These are phyloP conservation scores for Drosophila lini DNA, from an alignment of 1,140 invertebrate species.

Conservation along the genomic window DNA sequence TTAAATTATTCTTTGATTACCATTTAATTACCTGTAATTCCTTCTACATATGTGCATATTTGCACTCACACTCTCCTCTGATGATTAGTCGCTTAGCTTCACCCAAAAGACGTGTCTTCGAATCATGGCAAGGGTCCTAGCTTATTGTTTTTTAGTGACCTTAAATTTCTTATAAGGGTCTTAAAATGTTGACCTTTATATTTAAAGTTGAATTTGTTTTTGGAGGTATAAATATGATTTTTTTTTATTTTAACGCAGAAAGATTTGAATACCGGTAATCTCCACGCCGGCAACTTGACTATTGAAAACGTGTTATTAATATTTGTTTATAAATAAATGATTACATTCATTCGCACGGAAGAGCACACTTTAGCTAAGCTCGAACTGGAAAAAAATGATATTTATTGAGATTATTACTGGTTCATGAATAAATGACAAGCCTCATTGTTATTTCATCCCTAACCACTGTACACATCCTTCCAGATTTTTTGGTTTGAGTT, in stretches of 20 bases:
- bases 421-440: slow-evolving; percentile 34
- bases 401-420: slow-evolving; percentile 41
- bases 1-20: no score
- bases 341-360: neutral
- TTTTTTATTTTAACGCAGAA: neutral
- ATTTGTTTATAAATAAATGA: slow-evolving; percentile 29
- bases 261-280: neutral
- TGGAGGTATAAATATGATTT: no score
- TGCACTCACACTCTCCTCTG: no score
- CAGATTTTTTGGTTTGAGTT: neutral
- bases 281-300: neutral
- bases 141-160: neutral
- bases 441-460: slow-evolving; percentile 24
- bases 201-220: neutral
- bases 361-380: neutral
- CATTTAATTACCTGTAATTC: neutral
- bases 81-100: neutral
- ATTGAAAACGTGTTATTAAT: neutral
- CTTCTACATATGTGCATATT: neutral
- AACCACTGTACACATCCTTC: slow-evolving; percentile 27
- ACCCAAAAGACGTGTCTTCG: neutral
- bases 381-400: slow-evolving; percentile 21
- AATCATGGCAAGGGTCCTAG: no score
- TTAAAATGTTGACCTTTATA: neutral
- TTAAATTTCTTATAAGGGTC: neutral